Base-by-base conservation (phyloP, 1,140 invertebrate genomes). In the Temnothorax longispinosus region DNA sequence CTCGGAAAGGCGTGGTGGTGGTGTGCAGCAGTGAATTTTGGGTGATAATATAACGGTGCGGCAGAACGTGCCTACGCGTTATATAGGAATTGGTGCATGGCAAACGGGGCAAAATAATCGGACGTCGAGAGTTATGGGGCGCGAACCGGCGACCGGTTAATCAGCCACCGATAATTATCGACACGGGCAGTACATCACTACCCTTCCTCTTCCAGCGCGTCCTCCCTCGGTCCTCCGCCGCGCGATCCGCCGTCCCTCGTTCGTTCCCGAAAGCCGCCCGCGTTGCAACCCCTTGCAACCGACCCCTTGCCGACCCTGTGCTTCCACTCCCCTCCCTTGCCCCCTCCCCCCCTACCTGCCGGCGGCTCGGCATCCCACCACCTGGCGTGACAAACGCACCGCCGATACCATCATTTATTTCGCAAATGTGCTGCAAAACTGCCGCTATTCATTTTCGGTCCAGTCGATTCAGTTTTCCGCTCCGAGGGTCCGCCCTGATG, bases 111-210 rank as follows among this genome's bases (percentile, higher is more conserved):
- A 95, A 95, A 95, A 95, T 95, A 95, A 95, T 95, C 94, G 94
- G 94, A 95, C 92, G 92, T 92, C 91, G 93, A 95, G 94, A 95
- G 93, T 95, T 95, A 95, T 95, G 95, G 95, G 93, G 94, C 94
- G 95, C 94, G 94, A 95, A 95, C 93, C 94, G 92, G 93, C 93
- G 92, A 93, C 94, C 94, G 94, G 95, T 95, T 95, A 95, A 95
- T 95, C 95, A 95, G 95, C 94, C 95, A 94, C 94, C 94, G 94
- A 95, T 95, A 95, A 95, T 95, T 95, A 95, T 95, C 95, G 94
- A 95, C 94, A 94, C 93, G 93, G 93, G 92, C 93, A 94, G 94
- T 95, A 95, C 94, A 95, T 95, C 95, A 95, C 93, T 92, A 91
- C 92, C 92, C 91, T 91, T 92, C 91, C 91, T 84, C 87, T 71